Evolutionary conservation across 2,113 vertebrate species (phyloP).

Genomic region (Oryzias curvinotus): DNA sequence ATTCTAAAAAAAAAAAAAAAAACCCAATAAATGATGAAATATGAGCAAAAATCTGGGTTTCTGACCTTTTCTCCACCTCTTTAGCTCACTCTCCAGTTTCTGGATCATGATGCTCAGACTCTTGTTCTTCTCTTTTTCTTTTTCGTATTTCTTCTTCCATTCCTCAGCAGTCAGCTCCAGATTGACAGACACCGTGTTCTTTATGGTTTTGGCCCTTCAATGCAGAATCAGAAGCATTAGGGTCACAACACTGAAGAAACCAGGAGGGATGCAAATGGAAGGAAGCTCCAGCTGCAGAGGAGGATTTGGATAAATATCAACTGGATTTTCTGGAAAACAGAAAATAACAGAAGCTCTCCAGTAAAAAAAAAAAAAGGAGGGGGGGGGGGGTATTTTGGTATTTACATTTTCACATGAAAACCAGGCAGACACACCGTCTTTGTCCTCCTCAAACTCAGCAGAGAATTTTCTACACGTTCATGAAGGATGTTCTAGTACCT

Average conservation of each 20-base stretch:
- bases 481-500: slow-evolving; percentile 71
- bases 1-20: not conserved
- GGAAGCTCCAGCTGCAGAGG: too few species aligned
- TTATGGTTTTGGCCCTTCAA: slow-evolving; percentile 94
- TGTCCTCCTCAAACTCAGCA: too few species aligned
- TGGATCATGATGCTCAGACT: slow-evolving; percentile 86
- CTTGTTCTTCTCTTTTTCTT: slow-evolving; percentile 92
- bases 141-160: slow-evolving; percentile 97
- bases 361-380: too few species aligned
- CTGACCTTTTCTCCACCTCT: slow-evolving; percentile 91
- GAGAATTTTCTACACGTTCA: too few species aligned
- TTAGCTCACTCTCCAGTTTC: slow-evolving; percentile 89
- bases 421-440: too few species aligned
- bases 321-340: too few species aligned
- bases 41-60: not conserved
- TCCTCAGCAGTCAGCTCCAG: slow-evolving; percentile 93
- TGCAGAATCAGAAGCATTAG: not conserved
- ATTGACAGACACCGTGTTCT: slow-evolving; percentile 95
- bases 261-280: too few species aligned
- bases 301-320: too few species aligned
- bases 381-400: too few species aligned
- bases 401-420: too few species aligned
- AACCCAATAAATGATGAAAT: not conserved
- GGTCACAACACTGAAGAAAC: too few species aligned
- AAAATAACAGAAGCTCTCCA: too few species aligned